Evolutionary conservation across 2,797 vertebrate genomes (phyloP).

Genomic region (Falco berigora): DNA sequence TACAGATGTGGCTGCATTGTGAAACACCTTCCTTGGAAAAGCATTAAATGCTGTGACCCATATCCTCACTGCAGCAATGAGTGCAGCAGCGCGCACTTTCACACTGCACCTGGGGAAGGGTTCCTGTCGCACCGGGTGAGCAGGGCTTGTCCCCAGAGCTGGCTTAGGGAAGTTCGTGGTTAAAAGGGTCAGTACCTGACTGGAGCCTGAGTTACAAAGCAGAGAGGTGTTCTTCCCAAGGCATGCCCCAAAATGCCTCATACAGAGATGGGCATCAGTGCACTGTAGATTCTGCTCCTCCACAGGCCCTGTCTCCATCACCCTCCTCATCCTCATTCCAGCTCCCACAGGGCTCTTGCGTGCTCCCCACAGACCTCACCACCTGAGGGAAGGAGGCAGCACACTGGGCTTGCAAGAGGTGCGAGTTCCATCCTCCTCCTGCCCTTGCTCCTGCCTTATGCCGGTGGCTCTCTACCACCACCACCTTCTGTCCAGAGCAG

Average conservation of each 20-base stretch:
- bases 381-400: not conserved
- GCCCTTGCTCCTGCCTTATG: too few species aligned
- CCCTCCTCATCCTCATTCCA: not conserved
- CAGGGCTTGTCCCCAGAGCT: not conserved
- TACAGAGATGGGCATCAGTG: not conserved
- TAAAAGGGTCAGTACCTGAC: not conserved
- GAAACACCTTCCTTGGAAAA: not conserved
- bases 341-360: rapidly evolving
- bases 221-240: not conserved
- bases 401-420: not conserved
- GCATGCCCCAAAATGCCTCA: rapidly evolving
- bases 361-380: not conserved
- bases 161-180: not conserved
- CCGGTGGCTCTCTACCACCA: not conserved
- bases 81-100: not conserved
- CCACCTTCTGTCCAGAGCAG: not conserved
- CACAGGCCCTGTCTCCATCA: not conserved
- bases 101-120: not conserved
- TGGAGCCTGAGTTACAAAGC: not conserved
- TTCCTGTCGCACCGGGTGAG: not conserved
- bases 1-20: not conserved
- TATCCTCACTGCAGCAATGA: not conserved
- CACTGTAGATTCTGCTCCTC: rapidly evolving
- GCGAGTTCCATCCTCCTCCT: not conserved
- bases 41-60: not conserved